Conservation (phyloP, 1,140 invertebrate genomes). For the Drosophila arawakana region DNA sequence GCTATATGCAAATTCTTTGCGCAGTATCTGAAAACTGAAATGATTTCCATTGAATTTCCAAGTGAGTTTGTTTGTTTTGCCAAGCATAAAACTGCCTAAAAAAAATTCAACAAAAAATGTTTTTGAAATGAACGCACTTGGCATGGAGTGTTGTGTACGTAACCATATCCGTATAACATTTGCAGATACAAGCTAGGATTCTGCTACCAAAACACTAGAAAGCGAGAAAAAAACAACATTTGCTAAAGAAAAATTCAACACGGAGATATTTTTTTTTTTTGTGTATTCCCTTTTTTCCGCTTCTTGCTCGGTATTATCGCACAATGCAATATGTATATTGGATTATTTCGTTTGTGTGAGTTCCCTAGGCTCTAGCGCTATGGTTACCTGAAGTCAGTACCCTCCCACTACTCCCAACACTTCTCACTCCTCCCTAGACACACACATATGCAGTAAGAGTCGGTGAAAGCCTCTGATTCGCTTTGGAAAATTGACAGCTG, state of each 20-base stretch:
- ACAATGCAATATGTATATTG: slow-evolving; percentile 79
- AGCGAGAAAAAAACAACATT: slow-evolving; percentile 31
- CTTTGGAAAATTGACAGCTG: not conserved
- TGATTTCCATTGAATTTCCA: slow-evolving; percentile 70
- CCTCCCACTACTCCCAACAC: not conserved
- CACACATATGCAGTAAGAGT: slow-evolving; percentile 1
- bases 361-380: slow-evolving; percentile 38
- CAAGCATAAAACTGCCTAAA: slow-evolving; percentile 76
- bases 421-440: not conserved
- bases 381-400: slow-evolving; percentile 8
- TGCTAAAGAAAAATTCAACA: slow-evolving; percentile 19
- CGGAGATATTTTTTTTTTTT: not conserved
- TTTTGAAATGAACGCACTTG: slow-evolving; percentile 67
- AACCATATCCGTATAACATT: slow-evolving; percentile 20
- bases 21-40: slow-evolving; percentile 64
- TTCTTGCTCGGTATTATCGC: slow-evolving; percentile 64
- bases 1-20: slow-evolving; percentile 54
- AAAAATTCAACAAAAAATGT: slow-evolving; percentile 61
- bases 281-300: not conserved
- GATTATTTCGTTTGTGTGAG: slow-evolving; percentile 66
- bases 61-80: slow-evolving; percentile 65
- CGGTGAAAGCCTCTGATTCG: not conserved
- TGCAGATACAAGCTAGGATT: slow-evolving; percentile 37
- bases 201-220: slow-evolving; percentile 46
- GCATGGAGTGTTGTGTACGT: slow-evolving; percentile 11